A percentile compares a stretch with the other conserved stretches of the same genome.
Conservation (phyloP, 2,113 vertebrate genomes). For the Hemiprocne comata region DNA sequence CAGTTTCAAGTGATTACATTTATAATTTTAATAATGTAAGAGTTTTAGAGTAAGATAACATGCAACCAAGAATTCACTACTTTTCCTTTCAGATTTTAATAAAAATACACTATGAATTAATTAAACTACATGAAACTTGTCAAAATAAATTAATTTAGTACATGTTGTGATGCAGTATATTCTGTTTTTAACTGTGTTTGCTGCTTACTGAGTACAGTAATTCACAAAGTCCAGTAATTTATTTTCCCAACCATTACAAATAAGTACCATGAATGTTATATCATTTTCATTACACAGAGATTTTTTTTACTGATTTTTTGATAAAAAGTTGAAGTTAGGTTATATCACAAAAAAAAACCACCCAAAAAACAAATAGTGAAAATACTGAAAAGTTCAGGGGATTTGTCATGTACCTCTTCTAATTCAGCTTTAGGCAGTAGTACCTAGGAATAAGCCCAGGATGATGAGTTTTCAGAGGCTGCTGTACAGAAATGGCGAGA, state of each 20-base stretch:
- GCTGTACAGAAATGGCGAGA: not conserved
- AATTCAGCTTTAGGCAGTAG: not conserved
- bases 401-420: not conserved
- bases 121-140: slow-evolving; percentile 45
- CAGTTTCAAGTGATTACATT: slow-evolving; percentile 62
- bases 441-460: not conserved
- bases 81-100: slow-evolving; percentile 54
- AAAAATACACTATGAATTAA: slow-evolving; percentile 63
- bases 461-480: not conserved
- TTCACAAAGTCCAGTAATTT: not conserved
- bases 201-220: not conserved
- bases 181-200: slow-evolving; percentile 42
- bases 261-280: not conserved
- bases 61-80: slow-evolving; percentile 32
- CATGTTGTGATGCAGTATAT: slow-evolving; percentile 21
- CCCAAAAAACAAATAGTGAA: not conserved
- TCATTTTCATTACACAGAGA: not conserved
- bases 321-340: not conserved
- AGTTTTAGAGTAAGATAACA: slow-evolving; percentile 26
- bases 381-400: not conserved
- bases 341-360: not conserved
- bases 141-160: slow-evolving; percentile 55
- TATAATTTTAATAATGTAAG: slow-evolving; percentile 66
- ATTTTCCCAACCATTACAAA: slow-evolving; percentile 10
- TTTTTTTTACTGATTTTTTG: not conserved